Evolutionary conservation across 2,888 invertebrate species (phyloP).

Genomic region (Lasioglossum zephyrum): DNA sequence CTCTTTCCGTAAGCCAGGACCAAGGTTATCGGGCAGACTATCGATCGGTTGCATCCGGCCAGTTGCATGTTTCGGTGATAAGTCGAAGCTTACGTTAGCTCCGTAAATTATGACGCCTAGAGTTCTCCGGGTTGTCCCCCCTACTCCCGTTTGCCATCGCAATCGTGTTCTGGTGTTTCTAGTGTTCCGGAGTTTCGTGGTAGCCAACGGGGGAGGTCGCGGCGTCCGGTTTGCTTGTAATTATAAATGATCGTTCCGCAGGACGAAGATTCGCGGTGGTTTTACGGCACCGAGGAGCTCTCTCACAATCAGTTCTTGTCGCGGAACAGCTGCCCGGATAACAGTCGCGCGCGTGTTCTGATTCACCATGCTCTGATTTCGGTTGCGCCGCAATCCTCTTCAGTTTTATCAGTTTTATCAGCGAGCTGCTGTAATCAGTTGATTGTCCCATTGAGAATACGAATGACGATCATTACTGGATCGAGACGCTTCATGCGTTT

Average conservation of each 20-base stretch:
- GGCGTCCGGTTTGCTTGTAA: conserved; percentile 11
- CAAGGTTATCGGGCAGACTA: conserved; percentile 68
- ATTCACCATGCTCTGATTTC: conserved; percentile 14
- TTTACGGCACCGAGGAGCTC: not conserved
- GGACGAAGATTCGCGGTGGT: conserved; percentile 24
- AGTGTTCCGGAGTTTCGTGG: not conserved
- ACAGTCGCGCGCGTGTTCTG: conserved; percentile 19
- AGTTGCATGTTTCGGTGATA: conserved; percentile 62
- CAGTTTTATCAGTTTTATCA: conserved; percentile 14
- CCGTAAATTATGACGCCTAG: conserved; percentile 42
- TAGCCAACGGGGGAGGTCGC: not conserved
- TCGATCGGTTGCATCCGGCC: conserved; percentile 63
- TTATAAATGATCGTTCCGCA: conserved; percentile 15
- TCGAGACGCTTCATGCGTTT: not conserved
- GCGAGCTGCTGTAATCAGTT: not conserved
- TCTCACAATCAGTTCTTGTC: conserved; percentile 1
- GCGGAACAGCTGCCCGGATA: conserved; percentile 16
- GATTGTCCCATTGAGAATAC: not conserved
- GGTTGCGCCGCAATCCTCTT: not conserved
- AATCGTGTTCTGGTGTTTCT: conserved; percentile 3
- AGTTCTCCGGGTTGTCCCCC: not conserved
- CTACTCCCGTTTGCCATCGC: not conserved
- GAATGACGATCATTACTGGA: not conserved
- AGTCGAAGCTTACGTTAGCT: conserved; percentile 40
- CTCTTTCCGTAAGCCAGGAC: conserved; percentile 65